Conservation (phyloP, 64 coral and sea anemone species). For the Acropora tenuis region DNA sequence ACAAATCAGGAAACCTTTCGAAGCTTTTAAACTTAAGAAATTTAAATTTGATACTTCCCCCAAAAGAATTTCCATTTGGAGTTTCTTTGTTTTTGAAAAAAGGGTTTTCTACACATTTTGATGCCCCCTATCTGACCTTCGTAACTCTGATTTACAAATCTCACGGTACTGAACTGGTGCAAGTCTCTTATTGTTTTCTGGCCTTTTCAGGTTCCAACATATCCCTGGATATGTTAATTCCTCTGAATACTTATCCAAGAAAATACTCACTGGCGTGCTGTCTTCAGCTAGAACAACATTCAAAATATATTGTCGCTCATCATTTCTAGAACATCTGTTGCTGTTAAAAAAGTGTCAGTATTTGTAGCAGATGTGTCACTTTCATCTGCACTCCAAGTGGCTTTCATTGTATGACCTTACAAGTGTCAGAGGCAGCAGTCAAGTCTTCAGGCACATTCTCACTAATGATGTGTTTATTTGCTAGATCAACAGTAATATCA, state of each 20-base stretch:
- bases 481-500: not conserved
- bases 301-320: not conserved
- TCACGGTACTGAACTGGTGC: conserved; percentile 34
- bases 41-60: not conserved
- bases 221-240: conserved; percentile 52
- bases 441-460: too few species aligned
- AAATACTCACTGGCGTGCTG: conserved; percentile 32
- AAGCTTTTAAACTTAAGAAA: too few species aligned
- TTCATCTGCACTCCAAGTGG: too few species aligned
- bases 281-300: conserved; percentile 14
- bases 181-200: not conserved
- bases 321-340: not conserved
- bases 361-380: not conserved
- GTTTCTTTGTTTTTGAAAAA: conserved; percentile 32
- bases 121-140: conserved; percentile 6
- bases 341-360: not conserved
- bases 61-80: conserved; percentile 48
- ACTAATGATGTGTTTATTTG: not conserved
- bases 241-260: conserved; percentile 35
- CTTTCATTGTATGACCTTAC: too few species aligned
- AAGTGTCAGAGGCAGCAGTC: too few species aligned
- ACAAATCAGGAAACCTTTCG: too few species aligned
- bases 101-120: conserved; percentile 20
- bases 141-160: conserved; percentile 59
- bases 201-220: conserved; percentile 12